These are phyloP conservation scores for Falco berigora DNA, from an alignment of 2,797 vertebrate species.

Conservation along the genomic window DNA sequence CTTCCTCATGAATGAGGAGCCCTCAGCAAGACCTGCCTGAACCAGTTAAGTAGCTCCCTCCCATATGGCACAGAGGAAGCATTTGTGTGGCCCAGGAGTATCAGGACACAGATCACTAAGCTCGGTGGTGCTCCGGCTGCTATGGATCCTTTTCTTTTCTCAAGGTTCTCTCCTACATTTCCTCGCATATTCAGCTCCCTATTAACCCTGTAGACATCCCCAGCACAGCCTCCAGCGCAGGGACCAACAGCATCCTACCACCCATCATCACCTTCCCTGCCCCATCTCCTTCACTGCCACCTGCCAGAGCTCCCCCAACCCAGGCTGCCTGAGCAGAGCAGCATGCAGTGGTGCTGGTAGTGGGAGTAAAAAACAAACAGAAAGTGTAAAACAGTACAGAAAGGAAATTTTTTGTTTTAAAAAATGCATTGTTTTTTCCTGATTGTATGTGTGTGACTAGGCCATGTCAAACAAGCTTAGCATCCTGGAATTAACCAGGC, in stretches of 20 bases:
- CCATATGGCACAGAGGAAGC: neutral
- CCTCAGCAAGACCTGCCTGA: slow-evolving; percentile 17
- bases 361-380: neutral
- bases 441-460: neutral
- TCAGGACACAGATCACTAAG: neutral
- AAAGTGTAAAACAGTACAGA: neutral
- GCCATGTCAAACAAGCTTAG: neutral
- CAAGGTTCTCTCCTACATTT: neutral
- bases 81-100: neutral
- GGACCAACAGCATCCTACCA: neutral
- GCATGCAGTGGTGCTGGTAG: neutral
- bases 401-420: neutral
- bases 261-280: neutral
- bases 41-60: neutral
- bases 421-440: neutral
- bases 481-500: neutral
- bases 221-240: neutral
- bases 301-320: neutral
- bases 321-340: neutral
- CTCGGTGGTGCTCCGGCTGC: neutral
- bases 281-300: neutral
- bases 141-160: neutral
- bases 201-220: neutral
- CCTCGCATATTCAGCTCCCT: neutral
- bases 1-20: slow-evolving; percentile 4